These are phyloP conservation scores for Sorex araneus DNA, from an alignment of 2,113 vertebrate genomes.

Conservation along the genomic window DNA sequence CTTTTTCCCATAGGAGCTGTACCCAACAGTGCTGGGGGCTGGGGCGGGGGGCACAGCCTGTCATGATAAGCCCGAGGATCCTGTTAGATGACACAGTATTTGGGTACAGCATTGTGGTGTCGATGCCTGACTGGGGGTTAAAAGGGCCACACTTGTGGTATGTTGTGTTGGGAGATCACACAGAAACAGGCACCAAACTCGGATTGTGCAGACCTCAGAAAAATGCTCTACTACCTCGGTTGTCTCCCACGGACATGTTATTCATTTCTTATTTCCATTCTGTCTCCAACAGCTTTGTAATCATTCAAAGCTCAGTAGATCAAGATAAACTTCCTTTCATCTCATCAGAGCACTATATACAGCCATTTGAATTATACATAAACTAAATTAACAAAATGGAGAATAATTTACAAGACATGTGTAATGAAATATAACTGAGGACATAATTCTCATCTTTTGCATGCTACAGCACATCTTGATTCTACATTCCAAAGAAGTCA, in stretches of 20 bases:
- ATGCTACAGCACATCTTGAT: neutral
- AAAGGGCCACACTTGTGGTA: too few relatives aligned
- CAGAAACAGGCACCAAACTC: too few relatives aligned
- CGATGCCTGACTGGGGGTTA: too few relatives aligned
- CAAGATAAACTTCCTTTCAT: constrained; percentile 37
- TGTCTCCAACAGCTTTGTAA: constrained; percentile 43
- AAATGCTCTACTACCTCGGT: neutral
- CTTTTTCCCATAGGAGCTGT: neutral
- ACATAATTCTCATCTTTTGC: constrained; percentile 30
- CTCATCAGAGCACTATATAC: neutral
- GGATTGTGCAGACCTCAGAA: neutral
- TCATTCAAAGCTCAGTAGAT: constrained; percentile 15
- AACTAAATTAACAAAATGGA: constrained; percentile 65
- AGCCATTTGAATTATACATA: constrained; percentile 51
- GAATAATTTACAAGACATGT: constrained; percentile 22
- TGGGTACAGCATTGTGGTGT: too few relatives aligned
- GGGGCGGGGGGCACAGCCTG: too few relatives aligned
- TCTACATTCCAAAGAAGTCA: neutral
- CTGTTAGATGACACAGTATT: too few relatives aligned
- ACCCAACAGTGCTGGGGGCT: too few relatives aligned
- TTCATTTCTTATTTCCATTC: neutral
- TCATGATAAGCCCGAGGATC: too few relatives aligned
- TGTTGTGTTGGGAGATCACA: too few relatives aligned
- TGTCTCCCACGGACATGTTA: too few relatives aligned
- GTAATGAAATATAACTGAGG: constrained; percentile 35